Conservation (phyloP, 2,797 vertebrate species). For the Benthosema pterotum region DNA sequence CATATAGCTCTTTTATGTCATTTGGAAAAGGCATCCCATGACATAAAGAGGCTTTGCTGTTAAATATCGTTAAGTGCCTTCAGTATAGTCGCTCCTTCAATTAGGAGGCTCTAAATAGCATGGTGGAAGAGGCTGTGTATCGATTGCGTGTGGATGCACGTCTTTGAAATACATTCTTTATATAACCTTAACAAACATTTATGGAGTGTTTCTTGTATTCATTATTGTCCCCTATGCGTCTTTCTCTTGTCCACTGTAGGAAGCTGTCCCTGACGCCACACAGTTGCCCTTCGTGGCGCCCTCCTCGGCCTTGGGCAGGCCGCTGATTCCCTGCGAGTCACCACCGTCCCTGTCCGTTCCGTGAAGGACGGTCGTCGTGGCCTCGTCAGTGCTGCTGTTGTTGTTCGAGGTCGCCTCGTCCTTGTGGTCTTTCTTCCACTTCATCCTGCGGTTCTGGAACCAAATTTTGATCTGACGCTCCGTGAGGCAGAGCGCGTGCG, state of each 20-base stretch:
- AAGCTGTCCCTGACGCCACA: slow-evolving; percentile 33
- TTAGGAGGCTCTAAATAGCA: slow-evolving; percentile 9
- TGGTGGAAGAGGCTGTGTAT: slow-evolving; percentile 13
- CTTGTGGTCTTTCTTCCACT: slow-evolving; percentile 92
- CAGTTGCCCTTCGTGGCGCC: slow-evolving; percentile 5
- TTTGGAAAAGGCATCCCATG: background rate
- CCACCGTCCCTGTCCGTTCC: slow-evolving; percentile 44
- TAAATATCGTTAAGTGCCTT: slow-evolving; percentile 26
- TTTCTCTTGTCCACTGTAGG: slow-evolving; percentile 74
- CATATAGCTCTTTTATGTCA: background rate
- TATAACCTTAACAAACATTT: slow-evolving; percentile 7
- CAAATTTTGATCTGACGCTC: slow-evolving; percentile 92
- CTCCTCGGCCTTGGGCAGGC: slow-evolving; percentile 7
- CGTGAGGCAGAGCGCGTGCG: slow-evolving; percentile 83
- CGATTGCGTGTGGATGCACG: slow-evolving; percentile 1
- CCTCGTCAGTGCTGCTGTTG: background rate
- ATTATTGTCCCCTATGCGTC: slow-evolving; percentile 58
- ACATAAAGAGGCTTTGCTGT: slow-evolving; percentile 15
- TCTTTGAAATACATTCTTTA: slow-evolving; percentile 3
- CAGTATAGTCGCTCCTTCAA: slow-evolving; percentile 23
- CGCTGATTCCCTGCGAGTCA: slow-evolving; percentile 11
- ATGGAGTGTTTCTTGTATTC: slow-evolving; percentile 21
- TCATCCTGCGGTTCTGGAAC: slow-evolving; percentile 94
- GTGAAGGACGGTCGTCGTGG: slow-evolving; percentile 13
- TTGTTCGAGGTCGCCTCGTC: slow-evolving; percentile 61